Base-by-base conservation (phyloP, 1,140 invertebrate genomes). In the Periplaneta americana region DNA sequence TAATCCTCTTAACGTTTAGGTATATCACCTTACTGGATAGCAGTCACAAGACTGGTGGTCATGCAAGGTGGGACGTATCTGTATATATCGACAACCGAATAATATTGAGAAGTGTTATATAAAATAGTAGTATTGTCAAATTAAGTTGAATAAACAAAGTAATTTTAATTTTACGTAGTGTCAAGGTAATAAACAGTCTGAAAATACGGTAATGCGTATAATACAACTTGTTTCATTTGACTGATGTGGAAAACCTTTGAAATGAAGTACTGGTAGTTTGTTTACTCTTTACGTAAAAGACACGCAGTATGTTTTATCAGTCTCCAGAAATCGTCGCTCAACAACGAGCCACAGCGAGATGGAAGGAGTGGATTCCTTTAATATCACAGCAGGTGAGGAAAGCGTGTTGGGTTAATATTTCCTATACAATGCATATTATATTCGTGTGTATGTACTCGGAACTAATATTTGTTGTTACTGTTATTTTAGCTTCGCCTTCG, bases 401-500 rank as follows among this genome's bases (percentile, higher is more conserved):
- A n/a, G n/a, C n/a, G n/a, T 10, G 15, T 22, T 75, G 74, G 11
- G 11, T 33, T 17, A 75, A 33, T 13, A 17, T 75, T 75, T 75
- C 22, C 39, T 57, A 15, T 13, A 57, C 39, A 57, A 32, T 10
- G 32, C 9, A 18, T 9, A 32, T 9, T 66, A 3, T 39, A 9
- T 66, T 13, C 17, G 9, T 39, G 10, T 36, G 18, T 39, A 37
- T 10, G 28, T 34, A 8, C 35, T 77, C 17, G 75, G 17, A 1
- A n/a, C 4, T 76, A 22, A 18, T 76, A 37, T 79, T 34, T 3
- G 32, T 33, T 79, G 28, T 34, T 34, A 34, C 85, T 84, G 84
- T 84, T 84, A 74, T 88, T 88, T 83, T 85, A 92, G 91, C 87
- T 95, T 79, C 91, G 94, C n/a, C 87, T 95, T 6, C 88, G 95